These are phyloP conservation scores for Drosophila athabasca DNA, from an alignment of 1,140 invertebrate genomes.

Conservation along the genomic window DNA sequence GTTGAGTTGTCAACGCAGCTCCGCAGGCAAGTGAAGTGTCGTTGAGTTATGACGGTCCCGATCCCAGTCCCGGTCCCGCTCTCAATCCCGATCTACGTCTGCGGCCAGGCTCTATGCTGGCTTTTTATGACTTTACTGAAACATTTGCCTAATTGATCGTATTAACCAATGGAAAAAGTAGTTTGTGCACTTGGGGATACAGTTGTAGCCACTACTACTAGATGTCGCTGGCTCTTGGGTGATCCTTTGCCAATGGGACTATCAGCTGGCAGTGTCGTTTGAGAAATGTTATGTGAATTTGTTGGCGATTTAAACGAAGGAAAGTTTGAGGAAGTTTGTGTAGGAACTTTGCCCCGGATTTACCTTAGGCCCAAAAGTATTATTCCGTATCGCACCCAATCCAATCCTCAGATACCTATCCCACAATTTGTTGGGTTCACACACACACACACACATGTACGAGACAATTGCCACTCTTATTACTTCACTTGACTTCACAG, in stretches of 20 bases:
- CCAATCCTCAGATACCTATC: constrained; percentile 4
- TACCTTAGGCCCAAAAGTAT: no score
- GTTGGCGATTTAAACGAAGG: no score
- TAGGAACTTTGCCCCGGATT: no score
- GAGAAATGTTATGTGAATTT: background rate
- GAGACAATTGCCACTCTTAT: constrained; percentile 69
- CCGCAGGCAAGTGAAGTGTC: constrained; percentile 66
- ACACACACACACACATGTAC: constrained; percentile 1
- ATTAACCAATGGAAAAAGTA: constrained; percentile 56
- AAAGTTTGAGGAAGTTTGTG: no score
- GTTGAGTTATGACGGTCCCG: constrained; percentile 67
- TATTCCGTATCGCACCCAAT: no score
- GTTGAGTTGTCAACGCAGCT: constrained; percentile 80
- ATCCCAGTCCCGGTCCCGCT: background rate
- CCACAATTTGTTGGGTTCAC: no score
- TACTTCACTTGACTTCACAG: constrained; percentile 74
- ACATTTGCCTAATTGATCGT: constrained; percentile 72
- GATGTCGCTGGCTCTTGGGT: constrained; percentile 6
- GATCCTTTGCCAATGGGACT: constrained; percentile 4
- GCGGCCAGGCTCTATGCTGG: constrained; percentile 1
- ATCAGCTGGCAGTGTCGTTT: constrained; percentile 9
- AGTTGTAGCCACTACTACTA: no score
- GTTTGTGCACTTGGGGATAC: constrained; percentile 37
- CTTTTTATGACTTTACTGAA: constrained; percentile 40
- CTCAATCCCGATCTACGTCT: background rate